Evolutionary conservation across 1,140 invertebrate genomes (phyloP), one percentile per base, ranked within the genome.

Genomic region (Pectinophora gossypiella): DNA sequence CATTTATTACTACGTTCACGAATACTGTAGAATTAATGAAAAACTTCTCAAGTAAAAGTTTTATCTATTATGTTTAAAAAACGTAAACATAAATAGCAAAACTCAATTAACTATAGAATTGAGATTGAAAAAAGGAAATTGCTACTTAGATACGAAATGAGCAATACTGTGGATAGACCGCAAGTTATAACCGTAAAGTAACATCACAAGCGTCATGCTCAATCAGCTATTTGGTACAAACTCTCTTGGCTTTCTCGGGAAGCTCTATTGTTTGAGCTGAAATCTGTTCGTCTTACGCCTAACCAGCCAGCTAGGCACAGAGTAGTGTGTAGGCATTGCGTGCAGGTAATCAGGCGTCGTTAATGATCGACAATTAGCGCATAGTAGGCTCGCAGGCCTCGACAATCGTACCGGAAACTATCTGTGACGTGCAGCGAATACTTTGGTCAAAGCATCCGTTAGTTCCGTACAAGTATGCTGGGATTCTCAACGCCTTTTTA

Each of bases 321-420:
- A 3, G 13, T 38, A 38, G 4, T 10, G 10, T 10, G 10, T 10
- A 45, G 13, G 40, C 43, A 60, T 66, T 22, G 61, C 61, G 49
- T 63, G 60, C 40, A 32, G 54, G 57, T 63, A 66, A 67, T 65
- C 59, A 64, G 45, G 51, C 36, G 46, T 52, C 27, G 48, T 57
- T 61, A n/a, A 35, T 36, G 48, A 51, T 32, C 46, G 52, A 61
- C 61, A 69, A 64, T 76, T 70, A 77, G 68, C 65, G 60, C 56
- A 65, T 68, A 64, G 50, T 64, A 49, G 59, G 52, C 59, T 59
- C n/a, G 27, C 27, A 64, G 65, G 56, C 62, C 47, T 65, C 56
- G 59, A 70, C 67, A 72, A 73, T 51, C 54, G 56, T 59, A 77
- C 69, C 76, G 76, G 80, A 84, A 80, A 69, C 62, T 67, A 71